A percentile compares a stretch with the other conserved stretches of the same genome.
Evolutionary conservation across 2,113 vertebrate genomes (phyloP).

Genomic region (Neogobius melanostomus): DNA sequence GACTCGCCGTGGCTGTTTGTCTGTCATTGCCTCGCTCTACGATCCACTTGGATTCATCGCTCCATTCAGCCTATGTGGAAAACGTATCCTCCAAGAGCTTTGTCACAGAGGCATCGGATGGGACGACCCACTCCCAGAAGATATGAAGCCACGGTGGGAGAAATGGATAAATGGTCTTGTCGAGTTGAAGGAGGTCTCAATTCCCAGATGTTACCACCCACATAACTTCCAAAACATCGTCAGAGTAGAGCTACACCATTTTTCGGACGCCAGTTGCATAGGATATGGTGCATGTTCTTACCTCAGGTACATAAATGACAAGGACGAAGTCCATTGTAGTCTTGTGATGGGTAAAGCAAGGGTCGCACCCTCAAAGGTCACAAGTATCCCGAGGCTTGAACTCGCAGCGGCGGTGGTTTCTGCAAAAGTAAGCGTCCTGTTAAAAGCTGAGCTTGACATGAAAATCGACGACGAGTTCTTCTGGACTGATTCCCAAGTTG

Average conservation of each 20-base stretch:
- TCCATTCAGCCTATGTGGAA: neutral
- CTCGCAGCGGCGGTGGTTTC: no score
- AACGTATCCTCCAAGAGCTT: neutral
- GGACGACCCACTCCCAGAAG: neutral
- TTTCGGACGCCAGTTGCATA: no score
- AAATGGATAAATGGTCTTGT: neutral
- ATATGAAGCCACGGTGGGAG: neutral
- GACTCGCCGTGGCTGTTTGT: neutral
- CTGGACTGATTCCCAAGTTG: neutral
- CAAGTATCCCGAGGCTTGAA: no score
- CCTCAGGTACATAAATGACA: no score
- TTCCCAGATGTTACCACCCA: no score
- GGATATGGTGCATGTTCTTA: no score
- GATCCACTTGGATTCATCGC: neutral
- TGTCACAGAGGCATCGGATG: neutral
- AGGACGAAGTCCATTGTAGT: no score
- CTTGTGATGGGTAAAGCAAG: no score
- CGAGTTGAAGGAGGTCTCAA: no score
- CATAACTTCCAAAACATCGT: no score
- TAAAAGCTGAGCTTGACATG: neutral
- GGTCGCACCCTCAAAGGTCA: no score
- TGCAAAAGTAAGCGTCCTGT: neutral
- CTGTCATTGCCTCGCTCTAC: neutral
- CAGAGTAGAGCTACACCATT: no score
- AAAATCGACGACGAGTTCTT: neutral